Percentiles rank a stretch among this genome's conserved stretches.
Conservation (phyloP, 2,797 vertebrate species). For the Acanthurus lineatus region DNA sequence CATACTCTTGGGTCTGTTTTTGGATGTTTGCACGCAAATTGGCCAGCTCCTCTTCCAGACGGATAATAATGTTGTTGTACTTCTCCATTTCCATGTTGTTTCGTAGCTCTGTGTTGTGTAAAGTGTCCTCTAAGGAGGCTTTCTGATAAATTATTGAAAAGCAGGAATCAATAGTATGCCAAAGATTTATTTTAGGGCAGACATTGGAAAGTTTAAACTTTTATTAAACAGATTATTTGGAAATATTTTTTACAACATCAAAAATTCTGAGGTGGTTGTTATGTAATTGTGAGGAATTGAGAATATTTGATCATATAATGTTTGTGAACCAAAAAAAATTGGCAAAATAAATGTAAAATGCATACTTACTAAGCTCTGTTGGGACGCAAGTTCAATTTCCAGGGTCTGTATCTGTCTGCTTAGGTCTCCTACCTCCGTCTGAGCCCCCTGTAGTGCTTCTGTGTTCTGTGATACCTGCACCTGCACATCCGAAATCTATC, state of each 20-base stretch:
- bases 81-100: slow-evolving; percentile 88
- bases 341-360: neutral
- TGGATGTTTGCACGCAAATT: slow-evolving; percentile 88
- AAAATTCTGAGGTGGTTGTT: neutral
- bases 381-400: slow-evolving; percentile 91
- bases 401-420: slow-evolving; percentile 88
- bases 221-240: neutral
- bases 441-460: slow-evolving; percentile 87
- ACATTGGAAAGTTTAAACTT: slow-evolving; percentile 6
- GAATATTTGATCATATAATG: neutral
- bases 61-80: slow-evolving; percentile 80
- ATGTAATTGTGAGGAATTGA: neutral
- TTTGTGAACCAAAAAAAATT: slow-evolving; percentile 6
- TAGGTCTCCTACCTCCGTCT: slow-evolving; percentile 84
- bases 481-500: slow-evolving; percentile 89
- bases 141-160: slow-evolving; percentile 81
- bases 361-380: slow-evolving; percentile 83
- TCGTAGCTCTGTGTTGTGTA: slow-evolving; percentile 87
- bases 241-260: neutral
- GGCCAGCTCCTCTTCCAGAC: slow-evolving; percentile 87
- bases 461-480: slow-evolving; percentile 89
- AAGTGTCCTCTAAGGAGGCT: slow-evolving; percentile 87
- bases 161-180: slow-evolving; percentile 31
- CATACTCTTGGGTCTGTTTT: slow-evolving; percentile 90
- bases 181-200: slow-evolving; percentile 6